Conservation (phyloP, 1,140 invertebrate species). For the Plutomurus gul region DNA sequence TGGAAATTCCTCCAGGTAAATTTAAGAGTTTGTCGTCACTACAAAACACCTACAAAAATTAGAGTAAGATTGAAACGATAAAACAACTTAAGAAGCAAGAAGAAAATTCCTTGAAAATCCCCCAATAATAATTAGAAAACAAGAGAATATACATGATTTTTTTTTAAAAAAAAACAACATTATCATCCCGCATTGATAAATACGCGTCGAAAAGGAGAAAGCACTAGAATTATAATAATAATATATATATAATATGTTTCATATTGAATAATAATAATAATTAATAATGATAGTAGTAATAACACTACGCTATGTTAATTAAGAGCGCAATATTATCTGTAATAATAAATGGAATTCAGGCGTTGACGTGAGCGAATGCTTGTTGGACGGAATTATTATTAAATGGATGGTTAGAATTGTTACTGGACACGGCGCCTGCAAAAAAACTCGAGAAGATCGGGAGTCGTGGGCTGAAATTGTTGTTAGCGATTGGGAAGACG, state of each 20-base stretch:
- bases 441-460: conserved; percentile 41
- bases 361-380: conserved; percentile 8
- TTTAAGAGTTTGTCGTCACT: too few relatives aligned
- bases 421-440: neutral
- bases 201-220: neutral
- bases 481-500: conserved; percentile 32
- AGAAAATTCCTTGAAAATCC: too few relatives aligned
- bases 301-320: conserved; percentile 13
- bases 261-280: neutral
- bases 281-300: neutral
- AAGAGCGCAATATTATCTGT: conserved; percentile 12
- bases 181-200: neutral
- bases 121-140: neutral
- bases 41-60: too few relatives aligned
- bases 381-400: conserved; percentile 24
- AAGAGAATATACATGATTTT: neutral
- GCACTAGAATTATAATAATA: neutral
- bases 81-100: too few relatives aligned
- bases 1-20: neutral
- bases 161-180: conserved; percentile 13
- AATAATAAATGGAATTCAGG: neutral
- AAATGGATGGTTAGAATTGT: neutral
- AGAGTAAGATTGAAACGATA: too few relatives aligned
- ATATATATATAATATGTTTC: neutral
- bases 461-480: conserved; percentile 38